Evolutionary conservation across 2,797 vertebrate genomes (phyloP).

Genomic region (Neosalanx taihuensis): DNA sequence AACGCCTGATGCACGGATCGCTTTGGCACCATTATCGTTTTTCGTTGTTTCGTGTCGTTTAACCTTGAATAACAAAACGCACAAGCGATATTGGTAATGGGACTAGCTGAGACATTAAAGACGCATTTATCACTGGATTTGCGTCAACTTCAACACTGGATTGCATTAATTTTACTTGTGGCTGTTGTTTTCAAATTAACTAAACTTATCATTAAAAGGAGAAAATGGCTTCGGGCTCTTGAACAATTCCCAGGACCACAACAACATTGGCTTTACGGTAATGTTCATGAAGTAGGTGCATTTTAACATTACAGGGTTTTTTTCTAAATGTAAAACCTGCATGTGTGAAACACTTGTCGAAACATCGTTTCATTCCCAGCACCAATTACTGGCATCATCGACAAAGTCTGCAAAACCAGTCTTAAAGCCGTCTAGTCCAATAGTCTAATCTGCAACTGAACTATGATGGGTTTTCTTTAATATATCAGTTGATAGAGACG

Average conservation of each 20-base stretch:
- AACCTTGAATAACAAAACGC: too few species aligned
- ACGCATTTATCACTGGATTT: constrained; percentile 11
- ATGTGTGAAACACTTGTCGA: too few species aligned
- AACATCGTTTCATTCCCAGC: too few species aligned
- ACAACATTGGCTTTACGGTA: constrained; percentile 67
- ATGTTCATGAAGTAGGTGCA: constrained; percentile 57
- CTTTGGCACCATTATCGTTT: not conserved
- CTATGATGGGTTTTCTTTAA: too few species aligned
- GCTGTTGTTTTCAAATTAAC: constrained; percentile 36
- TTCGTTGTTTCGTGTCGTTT: not conserved
- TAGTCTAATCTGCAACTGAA: too few species aligned
- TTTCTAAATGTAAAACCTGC: too few species aligned
- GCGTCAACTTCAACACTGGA: constrained; percentile 30
- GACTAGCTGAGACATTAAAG: constrained; percentile 8
- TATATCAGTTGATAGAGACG: too few species aligned
- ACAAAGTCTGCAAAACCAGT: too few species aligned
- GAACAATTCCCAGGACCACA: constrained; percentile 62
- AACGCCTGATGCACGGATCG: not conserved
- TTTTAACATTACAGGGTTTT: too few species aligned
- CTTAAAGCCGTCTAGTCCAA: too few species aligned
- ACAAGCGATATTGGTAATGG: constrained; percentile 37
- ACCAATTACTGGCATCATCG: too few species aligned
- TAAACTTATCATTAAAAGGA: constrained; percentile 26
- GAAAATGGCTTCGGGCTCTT: not conserved
- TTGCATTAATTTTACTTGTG: constrained; percentile 43